phyloP scores from a whole-genome alignment of 1,140 invertebrate species.

The Leptinotarsa undecemlineata region DNA sequence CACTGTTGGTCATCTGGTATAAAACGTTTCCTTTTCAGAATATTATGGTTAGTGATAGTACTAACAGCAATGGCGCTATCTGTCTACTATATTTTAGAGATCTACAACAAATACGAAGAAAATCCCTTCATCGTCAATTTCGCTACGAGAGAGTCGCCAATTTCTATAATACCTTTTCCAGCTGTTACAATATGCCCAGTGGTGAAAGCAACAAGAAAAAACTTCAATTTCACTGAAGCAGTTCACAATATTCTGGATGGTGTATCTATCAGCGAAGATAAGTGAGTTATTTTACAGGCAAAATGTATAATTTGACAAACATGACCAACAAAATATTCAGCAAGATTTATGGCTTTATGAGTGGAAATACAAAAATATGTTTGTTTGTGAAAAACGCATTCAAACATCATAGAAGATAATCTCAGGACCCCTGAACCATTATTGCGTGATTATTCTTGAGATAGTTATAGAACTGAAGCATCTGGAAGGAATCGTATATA shows the following conservation, averaged over 20 bases:
- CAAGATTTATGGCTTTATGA: too few relatives aligned
- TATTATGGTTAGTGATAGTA: slow-evolving; percentile 58
- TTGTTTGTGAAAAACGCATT: too few relatives aligned
- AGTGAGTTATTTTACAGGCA: slow-evolving; percentile 14
- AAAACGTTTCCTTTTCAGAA: slow-evolving; percentile 43
- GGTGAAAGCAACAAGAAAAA: slow-evolving; percentile 41
- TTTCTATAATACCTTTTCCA: slow-evolving; percentile 61
- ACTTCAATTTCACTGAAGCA: slow-evolving; percentile 39
- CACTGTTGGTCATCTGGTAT: too few relatives aligned
- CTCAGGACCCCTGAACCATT: too few relatives aligned
- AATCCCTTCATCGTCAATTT: slow-evolving; percentile 62
- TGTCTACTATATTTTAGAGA: slow-evolving; percentile 53
- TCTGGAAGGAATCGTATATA: too few relatives aligned
- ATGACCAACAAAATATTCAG: too few relatives aligned
- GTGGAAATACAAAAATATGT: too few relatives aligned
- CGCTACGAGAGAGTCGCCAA: slow-evolving; percentile 57
- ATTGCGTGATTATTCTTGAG: too few relatives aligned
- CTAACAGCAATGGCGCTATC: slow-evolving; percentile 53
- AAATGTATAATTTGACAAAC: too few relatives aligned
- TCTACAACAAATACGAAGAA: slow-evolving; percentile 59
- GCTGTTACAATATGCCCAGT: slow-evolving; percentile 60
- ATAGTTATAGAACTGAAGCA: too few relatives aligned
- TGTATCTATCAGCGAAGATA: slow-evolving; percentile 27
- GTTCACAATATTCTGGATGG: slow-evolving; percentile 22
- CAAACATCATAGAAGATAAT: too few relatives aligned